phyloP scores from a whole-genome alignment of 2,113 vertebrate genomes.

The Alligator sinensis region DNA sequence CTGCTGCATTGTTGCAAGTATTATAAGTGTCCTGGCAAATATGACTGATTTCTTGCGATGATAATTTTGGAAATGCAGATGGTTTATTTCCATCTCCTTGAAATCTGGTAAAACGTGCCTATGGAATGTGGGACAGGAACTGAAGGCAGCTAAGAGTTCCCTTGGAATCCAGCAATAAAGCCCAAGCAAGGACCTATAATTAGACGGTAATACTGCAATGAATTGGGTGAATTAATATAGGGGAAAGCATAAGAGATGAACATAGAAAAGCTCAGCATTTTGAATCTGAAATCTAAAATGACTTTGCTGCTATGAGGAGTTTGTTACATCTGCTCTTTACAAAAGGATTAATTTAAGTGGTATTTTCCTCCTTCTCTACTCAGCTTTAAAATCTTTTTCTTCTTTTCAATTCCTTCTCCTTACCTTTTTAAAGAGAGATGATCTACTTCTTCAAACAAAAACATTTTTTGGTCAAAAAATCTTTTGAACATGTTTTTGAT shows the following conservation, averaged over 20 bases:
- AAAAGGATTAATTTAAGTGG: slow-evolving; percentile 33
- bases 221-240: neutral
- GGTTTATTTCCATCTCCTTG: neutral
- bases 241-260: neutral
- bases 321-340: slow-evolving; percentile 53
- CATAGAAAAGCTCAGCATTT: neutral
- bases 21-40: neutral
- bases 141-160: neutral
- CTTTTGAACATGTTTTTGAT: slow-evolving; percentile 35
- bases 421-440: slow-evolving; percentile 62
- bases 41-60: neutral
- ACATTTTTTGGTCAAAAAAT: slow-evolving; percentile 55
- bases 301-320: neutral
- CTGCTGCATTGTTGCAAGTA: neutral
- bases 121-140: neutral
- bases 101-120: neutral
- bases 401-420: slow-evolving; percentile 10
- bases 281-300: slow-evolving; percentile 17
- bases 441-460: slow-evolving; percentile 53
- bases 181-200: neutral
- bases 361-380: neutral
- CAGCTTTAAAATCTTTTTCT: neutral
- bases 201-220: neutral
- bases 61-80: neutral
- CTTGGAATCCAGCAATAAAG: neutral